phyloP scores from a whole-genome alignment of 2,888 invertebrate genomes.

The Drosophila diplacantha region DNA sequence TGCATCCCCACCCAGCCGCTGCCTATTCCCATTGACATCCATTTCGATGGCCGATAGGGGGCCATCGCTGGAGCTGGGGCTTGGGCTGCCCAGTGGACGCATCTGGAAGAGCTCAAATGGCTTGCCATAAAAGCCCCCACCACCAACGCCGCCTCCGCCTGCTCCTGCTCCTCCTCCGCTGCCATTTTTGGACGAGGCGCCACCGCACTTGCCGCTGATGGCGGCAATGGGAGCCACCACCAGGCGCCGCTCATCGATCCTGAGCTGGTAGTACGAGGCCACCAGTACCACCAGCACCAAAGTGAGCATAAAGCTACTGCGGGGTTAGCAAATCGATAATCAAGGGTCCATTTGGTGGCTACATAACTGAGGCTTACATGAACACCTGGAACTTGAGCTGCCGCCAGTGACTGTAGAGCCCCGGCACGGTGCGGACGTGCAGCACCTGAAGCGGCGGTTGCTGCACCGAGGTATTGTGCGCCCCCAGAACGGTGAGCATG shows the following conservation, averaged over 20 bases:
- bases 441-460: constrained; percentile 79
- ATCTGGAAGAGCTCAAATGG: constrained; percentile 77
- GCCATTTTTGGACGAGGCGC: constrained; percentile 57
- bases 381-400: constrained; percentile 84
- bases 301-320: constrained; percentile 69
- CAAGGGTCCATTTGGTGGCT: too few relatives aligned
- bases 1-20: constrained; percentile 5
- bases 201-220: constrained; percentile 70
- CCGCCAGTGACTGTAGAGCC: constrained; percentile 81
- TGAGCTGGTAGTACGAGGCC: constrained; percentile 83
- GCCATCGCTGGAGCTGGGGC: constrained; percentile 48
- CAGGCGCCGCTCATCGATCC: constrained; percentile 72
- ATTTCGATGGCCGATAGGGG: constrained; percentile 35
- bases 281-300: constrained; percentile 79
- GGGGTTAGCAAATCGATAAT: background rate
- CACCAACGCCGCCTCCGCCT: too few relatives aligned
- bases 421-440: constrained; percentile 84
- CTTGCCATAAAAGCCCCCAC: constrained; percentile 67
- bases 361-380: constrained; percentile 79
- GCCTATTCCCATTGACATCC: constrained; percentile 72
- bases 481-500: constrained; percentile 64
- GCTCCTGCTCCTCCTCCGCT: background rate
- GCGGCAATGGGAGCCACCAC: constrained; percentile 58
- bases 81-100: constrained; percentile 70
- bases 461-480: constrained; percentile 45